Conservation (phyloP, 2,113 vertebrate genomes). For the Arizona elegans region DNA sequence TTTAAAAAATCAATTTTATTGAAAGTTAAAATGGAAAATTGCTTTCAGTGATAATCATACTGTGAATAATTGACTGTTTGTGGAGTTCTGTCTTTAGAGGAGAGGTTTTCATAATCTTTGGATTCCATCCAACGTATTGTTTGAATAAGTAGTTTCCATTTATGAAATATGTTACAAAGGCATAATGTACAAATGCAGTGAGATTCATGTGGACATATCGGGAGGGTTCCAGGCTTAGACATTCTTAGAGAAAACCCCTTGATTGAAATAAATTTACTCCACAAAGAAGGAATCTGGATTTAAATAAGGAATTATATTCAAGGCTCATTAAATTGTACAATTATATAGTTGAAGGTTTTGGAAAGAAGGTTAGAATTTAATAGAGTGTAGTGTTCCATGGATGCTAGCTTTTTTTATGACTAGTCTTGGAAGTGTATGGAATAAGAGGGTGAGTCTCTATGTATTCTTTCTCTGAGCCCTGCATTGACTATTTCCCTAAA, state of each 20-base stretch:
- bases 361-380: not conserved
- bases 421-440: not conserved
- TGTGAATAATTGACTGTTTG: not conserved
- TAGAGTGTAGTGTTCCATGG: not conserved
- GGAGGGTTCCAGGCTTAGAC: not conserved
- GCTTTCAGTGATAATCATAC: not conserved
- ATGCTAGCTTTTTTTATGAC: not conserved
- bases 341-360: not conserved
- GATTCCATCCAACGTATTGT: not conserved
- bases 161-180: not conserved
- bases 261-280: not conserved
- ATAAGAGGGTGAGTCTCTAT: not conserved
- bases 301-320: not conserved
- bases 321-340: not conserved
- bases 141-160: not conserved
- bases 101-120: not conserved
- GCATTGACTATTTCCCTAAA: not conserved
- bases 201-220: not conserved
- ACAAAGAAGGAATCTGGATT: not conserved
- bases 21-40: not conserved
- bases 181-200: not conserved
- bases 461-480: too few species aligned
- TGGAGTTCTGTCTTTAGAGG: not conserved
- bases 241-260: not conserved
- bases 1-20: not conserved